Conservation (phyloP, 2,113 vertebrate genomes). For the Coptodon bakossiorum region DNA sequence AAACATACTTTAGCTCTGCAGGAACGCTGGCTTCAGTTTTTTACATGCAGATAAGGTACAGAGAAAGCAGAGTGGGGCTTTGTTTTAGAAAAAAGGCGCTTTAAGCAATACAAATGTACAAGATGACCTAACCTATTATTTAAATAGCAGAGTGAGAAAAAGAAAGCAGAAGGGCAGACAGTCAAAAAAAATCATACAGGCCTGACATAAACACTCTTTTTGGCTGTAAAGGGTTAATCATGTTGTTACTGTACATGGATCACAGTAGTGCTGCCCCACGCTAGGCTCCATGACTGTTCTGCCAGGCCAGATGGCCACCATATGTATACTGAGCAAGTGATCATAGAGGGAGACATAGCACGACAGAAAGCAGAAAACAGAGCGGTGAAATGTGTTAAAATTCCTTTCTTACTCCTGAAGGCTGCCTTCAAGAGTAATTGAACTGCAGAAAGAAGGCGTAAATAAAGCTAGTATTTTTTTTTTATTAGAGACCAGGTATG, state of each 20-base stretch:
- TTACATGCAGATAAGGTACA: neutral
- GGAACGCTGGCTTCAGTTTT: neutral
- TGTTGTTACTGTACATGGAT: slow-evolving; percentile 44
- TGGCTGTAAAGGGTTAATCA: slow-evolving; percentile 48
- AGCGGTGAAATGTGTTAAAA: slow-evolving; percentile 30
- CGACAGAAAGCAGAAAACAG: slow-evolving; percentile 34
- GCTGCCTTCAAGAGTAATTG: neutral
- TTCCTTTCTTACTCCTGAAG: neutral
- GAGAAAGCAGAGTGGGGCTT: neutral
- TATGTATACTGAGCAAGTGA: slow-evolving; percentile 61
- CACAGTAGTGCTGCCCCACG: slow-evolving; percentile 33
- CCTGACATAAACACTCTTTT: neutral
- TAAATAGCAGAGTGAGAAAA: neutral
- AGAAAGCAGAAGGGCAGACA: neutral
- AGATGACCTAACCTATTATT: neutral
- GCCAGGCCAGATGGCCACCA: slow-evolving; percentile 73
- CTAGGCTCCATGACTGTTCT: slow-evolving; percentile 36
- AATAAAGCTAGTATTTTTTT: neutral
- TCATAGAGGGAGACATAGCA: slow-evolving; percentile 24
- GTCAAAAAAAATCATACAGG: neutral
- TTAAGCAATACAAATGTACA: neutral
- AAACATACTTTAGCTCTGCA: slow-evolving; percentile 22
- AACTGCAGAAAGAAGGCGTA: neutral
- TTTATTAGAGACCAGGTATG: neutral
- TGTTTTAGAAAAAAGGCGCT: neutral